Base-by-base conservation (phyloP, 2,797 vertebrate species). In the Chromis chromis region DNA sequence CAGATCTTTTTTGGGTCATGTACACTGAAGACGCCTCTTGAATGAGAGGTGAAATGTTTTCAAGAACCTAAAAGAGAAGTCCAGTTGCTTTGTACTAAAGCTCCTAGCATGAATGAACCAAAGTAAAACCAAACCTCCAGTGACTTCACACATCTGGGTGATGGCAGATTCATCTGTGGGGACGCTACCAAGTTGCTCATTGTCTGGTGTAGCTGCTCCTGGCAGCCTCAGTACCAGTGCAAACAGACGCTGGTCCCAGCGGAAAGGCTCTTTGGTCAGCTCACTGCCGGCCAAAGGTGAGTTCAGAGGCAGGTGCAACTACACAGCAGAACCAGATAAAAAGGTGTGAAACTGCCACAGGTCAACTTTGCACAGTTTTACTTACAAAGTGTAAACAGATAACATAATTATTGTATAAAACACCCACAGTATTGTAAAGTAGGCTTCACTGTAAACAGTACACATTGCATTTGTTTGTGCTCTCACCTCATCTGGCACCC, bases 81-180 rank as follows among this genome's bases (percentile, higher is more conserved):
- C 33, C 33, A 36, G 33, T 12, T 36, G 33, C 33, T 36, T 36
- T 36, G 9, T 11, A 36, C 33, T 36, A 12, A 36, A 36, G 19
- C n/a, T 21, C n/a, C 21, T 24, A 4, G 67, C 1, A n/a, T 6
- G 24, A 78, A 70, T 27, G 19, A 46, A 62, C n/a, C 17, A 61
- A 65, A 55, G 2, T n/a, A 48, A 64, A 21, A 66, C 0, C 82
- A 3, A 94, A 99, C 98, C 98, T 97, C 98, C 98, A 40, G 98
- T 99, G 91, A 99, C 97, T 94, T 99, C 98, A 72, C 98, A 99
- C 98, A 99, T 99, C 94, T 99, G 98, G 48, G 98, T 98, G 91
- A 99, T 97, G 50, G 97, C 95, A 19, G 98, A 99, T 76, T 99
- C 97, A 74, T 99, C 98, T 4, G 96, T 97, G 84, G 97, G 97